Percentiles rank a stretch among this genome's conserved stretches.
Conservation (phyloP, 2,888 invertebrate genomes). For the Helleia helle region DNA sequence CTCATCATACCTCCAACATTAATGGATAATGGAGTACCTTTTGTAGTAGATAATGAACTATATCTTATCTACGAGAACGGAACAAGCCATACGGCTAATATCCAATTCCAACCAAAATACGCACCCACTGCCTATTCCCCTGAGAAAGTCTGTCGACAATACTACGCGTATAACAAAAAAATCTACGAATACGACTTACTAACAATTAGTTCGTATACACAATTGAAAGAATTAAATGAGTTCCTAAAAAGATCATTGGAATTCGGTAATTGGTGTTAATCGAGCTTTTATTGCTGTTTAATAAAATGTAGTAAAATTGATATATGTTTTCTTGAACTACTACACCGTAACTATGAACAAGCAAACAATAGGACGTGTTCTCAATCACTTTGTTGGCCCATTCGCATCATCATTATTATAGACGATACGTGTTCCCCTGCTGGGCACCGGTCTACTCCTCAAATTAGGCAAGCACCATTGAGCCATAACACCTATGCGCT, state of each 20-base stretch:
- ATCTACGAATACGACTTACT: constrained; percentile 49
- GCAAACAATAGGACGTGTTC: too few species aligned
- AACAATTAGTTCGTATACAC: constrained; percentile 12
- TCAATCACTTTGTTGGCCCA: too few species aligned
- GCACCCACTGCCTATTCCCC: constrained; percentile 39
- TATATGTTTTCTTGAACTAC: too few species aligned
- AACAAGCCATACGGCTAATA: constrained; percentile 24
- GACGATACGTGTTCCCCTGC: too few species aligned
- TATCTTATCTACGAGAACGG: constrained; percentile 38
- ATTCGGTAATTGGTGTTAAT: too few species aligned
- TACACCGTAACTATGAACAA: too few species aligned
- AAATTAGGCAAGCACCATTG: too few species aligned
- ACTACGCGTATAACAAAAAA: constrained; percentile 42
- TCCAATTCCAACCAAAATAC: constrained; percentile 25
- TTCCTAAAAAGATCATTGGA: constrained; percentile 28
- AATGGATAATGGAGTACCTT: constrained; percentile 29
- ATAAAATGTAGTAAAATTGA: too few species aligned
- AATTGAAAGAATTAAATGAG: constrained; percentile 26
- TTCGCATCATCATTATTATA: too few species aligned
- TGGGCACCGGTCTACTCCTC: too few species aligned
- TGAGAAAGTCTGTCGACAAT: constrained; percentile 40
- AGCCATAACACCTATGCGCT: too few species aligned
- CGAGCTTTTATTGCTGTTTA: too few species aligned
- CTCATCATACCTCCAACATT: constrained; percentile 39
- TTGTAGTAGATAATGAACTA: constrained; percentile 30